A percentile compares a stretch with the other conserved stretches of the same genome.
These are phyloP conservation scores for Archilochus colubris DNA, from an alignment of 2,113 vertebrate species.

Conservation along the genomic window DNA sequence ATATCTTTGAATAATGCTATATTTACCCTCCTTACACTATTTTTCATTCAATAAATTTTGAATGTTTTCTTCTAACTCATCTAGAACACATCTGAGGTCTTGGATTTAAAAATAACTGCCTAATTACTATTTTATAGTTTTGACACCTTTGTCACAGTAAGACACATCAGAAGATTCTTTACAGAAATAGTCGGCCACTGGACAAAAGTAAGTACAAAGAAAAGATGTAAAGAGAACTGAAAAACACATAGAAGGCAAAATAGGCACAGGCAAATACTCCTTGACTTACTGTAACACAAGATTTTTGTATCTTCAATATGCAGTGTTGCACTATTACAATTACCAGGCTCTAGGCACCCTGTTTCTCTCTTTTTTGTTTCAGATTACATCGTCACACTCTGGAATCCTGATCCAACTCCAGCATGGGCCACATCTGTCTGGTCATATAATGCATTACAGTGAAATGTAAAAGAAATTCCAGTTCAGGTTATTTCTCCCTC, in stretches of 20 bases:
- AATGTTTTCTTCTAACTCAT: not conserved
- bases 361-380: not conserved
- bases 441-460: not conserved
- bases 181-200: conserved; percentile 28
- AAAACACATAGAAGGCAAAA: conserved; percentile 44
- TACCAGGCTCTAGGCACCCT: not conserved
- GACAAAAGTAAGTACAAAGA: conserved; percentile 14
- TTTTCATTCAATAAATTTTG: not conserved
- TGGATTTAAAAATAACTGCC: conserved; percentile 22
- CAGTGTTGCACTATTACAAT: not conserved
- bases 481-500: not conserved
- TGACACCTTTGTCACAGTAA: conserved; percentile 60
- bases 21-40: not conserved
- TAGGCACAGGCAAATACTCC: conserved; percentile 36
- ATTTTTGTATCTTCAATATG: not conserved
- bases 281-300: not conserved
- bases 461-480: not conserved
- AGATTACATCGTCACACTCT: not conserved
- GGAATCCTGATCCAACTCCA: not conserved
- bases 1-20: not conserved
- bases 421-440: not conserved
- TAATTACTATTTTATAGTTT: conserved; percentile 29
- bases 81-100: conserved; percentile 21
- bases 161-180: conserved; percentile 56
- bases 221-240: conserved; percentile 4